Base-by-base conservation (phyloP, 2,888 invertebrate genomes). In the Athalia circularis region DNA sequence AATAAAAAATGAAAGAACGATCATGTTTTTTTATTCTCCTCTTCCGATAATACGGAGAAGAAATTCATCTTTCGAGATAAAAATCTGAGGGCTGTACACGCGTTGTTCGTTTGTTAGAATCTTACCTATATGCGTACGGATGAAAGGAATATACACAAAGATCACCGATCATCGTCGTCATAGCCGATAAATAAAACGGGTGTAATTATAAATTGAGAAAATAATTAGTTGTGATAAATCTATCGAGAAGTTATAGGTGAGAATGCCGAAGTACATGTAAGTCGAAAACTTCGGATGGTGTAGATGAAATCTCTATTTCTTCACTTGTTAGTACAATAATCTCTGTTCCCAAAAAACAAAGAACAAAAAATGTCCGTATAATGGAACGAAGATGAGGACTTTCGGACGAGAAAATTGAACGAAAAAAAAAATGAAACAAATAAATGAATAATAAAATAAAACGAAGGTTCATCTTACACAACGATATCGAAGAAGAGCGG, bases 201-300 rank as follows among this genome's bases (percentile, higher is more conserved):
- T 45, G 72, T 72, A 59, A 72, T 75, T 75, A 75, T 62, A 62
- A 75, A 75, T 61, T 61, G 62, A 75, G 62, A 50, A 75, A 75
- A 75, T 75, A 75, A 75, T 75, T 61, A 75, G 75, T 45, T 64
- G 61, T 62, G 62, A 75, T 75, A 75, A 75, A 75, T 75, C 75
- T 50, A 75, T 75, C 75, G 61, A 8, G 65, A 15, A 8, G 5
- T 43, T 11, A 4, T 8, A 43, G 45, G 48, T 15, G 13, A 54
- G 62, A 62, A 29, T 62, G 15, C 62, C 62, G 13, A 29, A 29
- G 29, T 29, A 29, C 29, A 29, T 29, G 2, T 29, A 2, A 29
- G 29, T 29, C 2, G 29, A 29, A 29, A 29, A 29, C 29, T 5
- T 54, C 11, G 6, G n/a, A 4, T n/a, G 54, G 54, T 54, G 7